Conservation (phyloP, 2,113 vertebrate genomes). For the Chionis minor region DNA sequence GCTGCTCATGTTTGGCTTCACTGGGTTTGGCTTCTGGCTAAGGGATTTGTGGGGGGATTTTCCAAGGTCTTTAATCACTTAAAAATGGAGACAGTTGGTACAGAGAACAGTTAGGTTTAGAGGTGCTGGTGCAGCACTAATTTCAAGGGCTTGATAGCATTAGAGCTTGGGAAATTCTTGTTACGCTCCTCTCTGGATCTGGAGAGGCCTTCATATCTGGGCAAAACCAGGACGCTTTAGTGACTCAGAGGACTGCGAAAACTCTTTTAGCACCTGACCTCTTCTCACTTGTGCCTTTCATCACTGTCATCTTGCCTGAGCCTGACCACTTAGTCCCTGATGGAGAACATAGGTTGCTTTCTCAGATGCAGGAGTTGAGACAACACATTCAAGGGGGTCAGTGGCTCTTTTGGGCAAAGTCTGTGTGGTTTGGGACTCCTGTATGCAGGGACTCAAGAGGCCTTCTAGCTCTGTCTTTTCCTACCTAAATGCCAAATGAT, state of each 20-base stretch:
- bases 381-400: not conserved
- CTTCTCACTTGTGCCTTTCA: not conserved
- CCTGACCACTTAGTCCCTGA: not conserved
- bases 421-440: not conserved
- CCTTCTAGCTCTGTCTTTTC: not conserved
- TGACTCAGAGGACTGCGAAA: not conserved
- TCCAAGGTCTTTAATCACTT: not conserved
- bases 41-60: not conserved
- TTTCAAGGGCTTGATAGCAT: not conserved
- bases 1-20: rapidly evolving
- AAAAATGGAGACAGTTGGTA: not conserved
- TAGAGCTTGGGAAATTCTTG: not conserved
- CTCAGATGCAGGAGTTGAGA: not conserved
- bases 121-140: not conserved
- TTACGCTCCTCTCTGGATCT: not conserved
- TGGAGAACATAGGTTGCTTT: not conserved
- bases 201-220: not conserved
- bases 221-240: not conserved
- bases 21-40: not conserved
- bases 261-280: not conserved
- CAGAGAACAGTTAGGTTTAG: not conserved
- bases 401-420: not conserved
- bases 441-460: not conserved
- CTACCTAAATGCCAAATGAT: not conserved
- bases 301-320: not conserved